Evolutionary conservation across 2,888 invertebrate species (phyloP), one percentile per base, ranked within the genome.

Genomic region (Neria commutata): DNA sequence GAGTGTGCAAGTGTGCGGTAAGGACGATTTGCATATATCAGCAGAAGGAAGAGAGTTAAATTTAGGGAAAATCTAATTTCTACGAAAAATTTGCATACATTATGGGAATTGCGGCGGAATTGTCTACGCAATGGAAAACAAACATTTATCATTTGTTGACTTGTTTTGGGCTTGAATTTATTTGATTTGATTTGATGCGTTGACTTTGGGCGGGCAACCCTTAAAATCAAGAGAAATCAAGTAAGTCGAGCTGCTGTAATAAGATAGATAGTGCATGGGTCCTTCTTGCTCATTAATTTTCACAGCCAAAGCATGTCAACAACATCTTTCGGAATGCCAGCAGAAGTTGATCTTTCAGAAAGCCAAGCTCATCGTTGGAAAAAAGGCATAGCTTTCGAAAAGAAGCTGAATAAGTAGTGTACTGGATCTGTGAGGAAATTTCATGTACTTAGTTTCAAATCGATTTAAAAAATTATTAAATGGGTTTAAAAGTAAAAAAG

Each of bases 71-170:
- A n/a, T n/a, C n/a, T n/a, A n/a, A n/a, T n/a, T n/a, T n/a, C n/a
- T n/a, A n/a, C 25, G 24, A 40, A 54, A n/a, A 50, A 58, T 58
- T 58, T 58, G 54, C 58, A 58, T 58, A 54, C 46, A 54, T 34
- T 54, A 54, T 51, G 46, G 34, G 42, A 48, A 37, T 49, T 47
- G 24, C 17, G 33, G 40, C 5, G 26, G 17, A 24, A 71, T 70
- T 70, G 71, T 70, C 72, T 37, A 61, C 47, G 37, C 23, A 21
- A 24, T 26, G 42, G 58, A 67, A 67, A 69, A 65, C 62, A 71
- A 71, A 69, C 71, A 71, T 71, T 71, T 73, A 71, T 71, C 68
- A 70, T 68, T 10, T 65, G 64, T 68, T 68, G 71, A 65, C 64
- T 69, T 66, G 61, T 45, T 53, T 48, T 47, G 17, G n/a, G 23